Evolutionary conservation across 1,140 invertebrate species (phyloP), one percentile per base, ranked within the genome.

Genomic region (Meloidogyne hapla): DNA sequence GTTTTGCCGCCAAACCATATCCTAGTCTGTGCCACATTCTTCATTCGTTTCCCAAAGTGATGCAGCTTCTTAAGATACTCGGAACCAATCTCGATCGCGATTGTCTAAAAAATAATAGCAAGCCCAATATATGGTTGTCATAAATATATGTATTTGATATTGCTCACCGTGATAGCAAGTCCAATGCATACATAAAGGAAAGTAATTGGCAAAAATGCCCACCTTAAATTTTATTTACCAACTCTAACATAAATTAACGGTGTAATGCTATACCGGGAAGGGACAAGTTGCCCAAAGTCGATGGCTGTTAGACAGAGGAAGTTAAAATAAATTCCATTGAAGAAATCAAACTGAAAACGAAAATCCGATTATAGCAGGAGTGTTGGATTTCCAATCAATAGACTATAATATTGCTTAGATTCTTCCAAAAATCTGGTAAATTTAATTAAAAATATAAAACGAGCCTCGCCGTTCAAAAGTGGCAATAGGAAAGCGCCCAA

Each of bases 1-100:
- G 79, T 79, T 78, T 83, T 85, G 1, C 83, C 83, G 12, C 83
- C 82, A 67, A 83, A 83, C 75, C 82, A 81, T 21, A 83, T 77
- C 67, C 82, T 83, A 26, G 83, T 83, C 23, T 61, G 40, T 10
- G 83, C 83, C 0, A 85, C 83, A 68, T 83, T 85, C 45, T 85
- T 85, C 70, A 83, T 73, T 15, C 62, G 40, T 45, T 83, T 81
- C 0, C 83, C 83, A 18, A 83, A 77, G 65, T 83, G 72, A 66
- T 83, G 83, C 10, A 83, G 71, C 26, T 81, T 81, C 26, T 75
- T 71, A 62, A 83, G 77, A 67, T 83, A 83, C 15, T 84, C 81
- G 28, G 80, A 80, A 45, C 83, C 83, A 25, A 83, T 70, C 18
- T 83, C 77, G 40, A 83, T 83, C 18, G 83, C 83, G 23, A 83